Percentiles rank a stretch among this genome's conserved stretches.
Conservation (phyloP, 2,797 vertebrate species). For the Gorsachius magnificus region DNA sequence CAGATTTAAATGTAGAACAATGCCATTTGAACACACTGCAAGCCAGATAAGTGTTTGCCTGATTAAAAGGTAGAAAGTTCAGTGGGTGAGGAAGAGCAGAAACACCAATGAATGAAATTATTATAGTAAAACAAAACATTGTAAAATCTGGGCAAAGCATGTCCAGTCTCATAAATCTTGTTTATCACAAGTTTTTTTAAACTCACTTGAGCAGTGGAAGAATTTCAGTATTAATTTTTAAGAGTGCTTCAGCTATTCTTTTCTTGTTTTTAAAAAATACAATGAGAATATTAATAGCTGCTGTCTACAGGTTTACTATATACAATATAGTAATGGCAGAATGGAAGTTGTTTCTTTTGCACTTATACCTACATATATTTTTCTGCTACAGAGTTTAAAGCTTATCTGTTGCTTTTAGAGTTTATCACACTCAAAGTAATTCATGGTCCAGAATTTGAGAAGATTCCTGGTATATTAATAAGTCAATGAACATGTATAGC, state of each 20-base stretch:
- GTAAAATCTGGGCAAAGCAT: background rate
- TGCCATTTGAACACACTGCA: background rate
- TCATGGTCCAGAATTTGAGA: background rate
- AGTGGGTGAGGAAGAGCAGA: slow-evolving; percentile 67
- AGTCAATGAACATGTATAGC: background rate
- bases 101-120: background rate
- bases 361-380: background rate
- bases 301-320: background rate
- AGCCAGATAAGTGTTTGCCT: background rate
- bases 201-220: background rate
- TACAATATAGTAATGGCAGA: background rate
- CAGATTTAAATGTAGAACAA: background rate
- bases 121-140: slow-evolving; percentile 53
- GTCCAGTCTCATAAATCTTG: slow-evolving; percentile 44
- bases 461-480: background rate
- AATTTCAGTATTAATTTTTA: background rate
- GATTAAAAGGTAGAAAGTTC: slow-evolving; percentile 70
- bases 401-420: background rate
- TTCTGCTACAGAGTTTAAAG: background rate
- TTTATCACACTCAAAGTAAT: background rate
- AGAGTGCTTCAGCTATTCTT: background rate
- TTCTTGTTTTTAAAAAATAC: background rate
- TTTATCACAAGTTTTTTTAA: slow-evolving; percentile 42
- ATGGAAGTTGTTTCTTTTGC: background rate
- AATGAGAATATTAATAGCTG: background rate